Conservation (phyloP, 2,888 invertebrate species). For the Agriopis marginaria region DNA sequence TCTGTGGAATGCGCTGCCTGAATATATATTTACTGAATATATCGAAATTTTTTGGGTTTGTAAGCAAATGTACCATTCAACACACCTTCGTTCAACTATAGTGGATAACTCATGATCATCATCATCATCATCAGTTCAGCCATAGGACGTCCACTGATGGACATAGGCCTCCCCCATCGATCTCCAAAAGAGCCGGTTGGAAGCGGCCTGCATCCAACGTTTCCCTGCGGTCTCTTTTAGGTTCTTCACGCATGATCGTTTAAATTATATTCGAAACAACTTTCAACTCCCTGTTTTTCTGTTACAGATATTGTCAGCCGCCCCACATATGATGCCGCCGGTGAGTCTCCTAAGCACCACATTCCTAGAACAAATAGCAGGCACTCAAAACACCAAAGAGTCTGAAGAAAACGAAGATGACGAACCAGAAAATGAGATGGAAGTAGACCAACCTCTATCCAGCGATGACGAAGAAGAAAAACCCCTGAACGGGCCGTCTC, state of each 20-base stretch:
- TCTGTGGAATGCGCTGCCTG: too few species aligned
- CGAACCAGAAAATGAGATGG: constrained; percentile 57
- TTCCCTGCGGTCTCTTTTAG: too few species aligned
- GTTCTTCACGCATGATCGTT: too few species aligned
- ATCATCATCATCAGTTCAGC: too few species aligned
- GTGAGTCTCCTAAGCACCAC: constrained; percentile 74
- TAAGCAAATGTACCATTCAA: too few species aligned
- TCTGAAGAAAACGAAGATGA: constrained; percentile 41
- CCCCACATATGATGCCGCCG: constrained; percentile 80
- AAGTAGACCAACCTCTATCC: constrained; percentile 57
- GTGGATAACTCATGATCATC: not conserved
- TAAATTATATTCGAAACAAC: not conserved
- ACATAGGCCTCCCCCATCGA: too few species aligned
- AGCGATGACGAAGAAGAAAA: constrained; percentile 71
- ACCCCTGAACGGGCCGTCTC: constrained; percentile 50
- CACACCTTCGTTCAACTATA: not conserved
- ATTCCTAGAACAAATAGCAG: constrained; percentile 75
- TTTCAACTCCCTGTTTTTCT: not conserved
- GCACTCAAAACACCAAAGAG: constrained; percentile 54
- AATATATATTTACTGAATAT: too few species aligned
- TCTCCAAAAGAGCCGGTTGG: too few species aligned
- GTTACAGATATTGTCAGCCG: constrained; percentile 73
- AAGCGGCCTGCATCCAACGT: too few species aligned
- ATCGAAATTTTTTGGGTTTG: too few species aligned
- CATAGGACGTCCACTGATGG: too few species aligned